Conservation (phyloP, 2,113 vertebrate species). For the Rallus limicola region DNA sequence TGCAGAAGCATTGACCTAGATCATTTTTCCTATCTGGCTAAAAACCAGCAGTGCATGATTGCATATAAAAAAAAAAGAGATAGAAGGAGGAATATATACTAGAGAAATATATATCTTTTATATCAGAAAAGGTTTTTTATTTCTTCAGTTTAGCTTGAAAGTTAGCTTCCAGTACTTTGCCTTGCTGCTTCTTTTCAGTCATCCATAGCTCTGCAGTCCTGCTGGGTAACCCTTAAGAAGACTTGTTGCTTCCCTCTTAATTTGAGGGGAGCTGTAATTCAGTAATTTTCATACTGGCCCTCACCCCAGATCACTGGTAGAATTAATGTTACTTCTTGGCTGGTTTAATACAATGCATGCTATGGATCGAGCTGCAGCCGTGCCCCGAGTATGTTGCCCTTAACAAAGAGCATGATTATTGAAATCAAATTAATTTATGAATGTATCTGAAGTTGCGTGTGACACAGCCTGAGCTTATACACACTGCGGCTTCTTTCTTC, state of each 20-base stretch:
- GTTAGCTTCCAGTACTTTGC: neutral
- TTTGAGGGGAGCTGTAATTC: neutral
- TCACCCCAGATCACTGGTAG: neutral
- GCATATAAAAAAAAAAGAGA: neutral
- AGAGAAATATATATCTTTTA: neutral
- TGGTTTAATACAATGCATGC: neutral
- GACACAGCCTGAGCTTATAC: neutral
- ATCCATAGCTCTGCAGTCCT: fast-evolving
- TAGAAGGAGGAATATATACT: neutral
- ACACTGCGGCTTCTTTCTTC: neutral
- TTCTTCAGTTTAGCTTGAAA: neutral
- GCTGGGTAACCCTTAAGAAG: neutral
- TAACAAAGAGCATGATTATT: conserved; percentile 18
- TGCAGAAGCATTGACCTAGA: neutral
- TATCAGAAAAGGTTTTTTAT: neutral
- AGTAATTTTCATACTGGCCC: neutral
- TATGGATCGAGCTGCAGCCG: neutral
- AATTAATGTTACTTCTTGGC: neutral
- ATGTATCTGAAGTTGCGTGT: neutral
- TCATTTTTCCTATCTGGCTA: neutral
- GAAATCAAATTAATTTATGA: neutral
- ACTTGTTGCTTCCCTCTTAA: neutral
- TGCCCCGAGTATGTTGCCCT: neutral
- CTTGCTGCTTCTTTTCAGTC: neutral
- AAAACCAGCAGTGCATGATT: neutral